Conservation (phyloP, 2,113 vertebrate species). For the Eurypyga helias region DNA sequence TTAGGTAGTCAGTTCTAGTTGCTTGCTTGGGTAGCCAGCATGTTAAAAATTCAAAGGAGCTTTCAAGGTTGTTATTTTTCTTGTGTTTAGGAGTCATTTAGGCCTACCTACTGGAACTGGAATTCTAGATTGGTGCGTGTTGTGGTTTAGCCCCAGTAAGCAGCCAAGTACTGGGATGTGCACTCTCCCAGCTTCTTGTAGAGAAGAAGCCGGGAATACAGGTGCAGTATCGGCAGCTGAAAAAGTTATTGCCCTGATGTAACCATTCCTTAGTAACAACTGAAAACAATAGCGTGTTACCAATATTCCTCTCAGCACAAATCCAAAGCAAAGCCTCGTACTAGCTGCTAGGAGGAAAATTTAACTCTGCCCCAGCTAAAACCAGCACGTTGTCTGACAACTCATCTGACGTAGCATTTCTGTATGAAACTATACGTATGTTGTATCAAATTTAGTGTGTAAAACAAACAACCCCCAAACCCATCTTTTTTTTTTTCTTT, state of each 20-base stretch:
- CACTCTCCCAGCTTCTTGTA: no score
- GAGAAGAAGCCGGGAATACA: no score
- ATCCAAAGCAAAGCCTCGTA: no score
- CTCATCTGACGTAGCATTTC: neutral
- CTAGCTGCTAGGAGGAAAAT: no score
- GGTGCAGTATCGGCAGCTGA: no score
- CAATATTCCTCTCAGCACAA: no score
- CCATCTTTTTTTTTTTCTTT: neutral
- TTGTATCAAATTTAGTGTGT: neutral
- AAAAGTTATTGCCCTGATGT: no score
- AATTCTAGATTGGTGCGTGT: neutral
- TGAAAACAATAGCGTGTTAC: no score
- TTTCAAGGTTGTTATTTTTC: neutral
- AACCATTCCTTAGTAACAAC: no score
- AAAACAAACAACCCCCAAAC: neutral
- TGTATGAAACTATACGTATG: neutral
- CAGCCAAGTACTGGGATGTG: no score
- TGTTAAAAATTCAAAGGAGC: neutral
- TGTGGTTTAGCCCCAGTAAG: no score
- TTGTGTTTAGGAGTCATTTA: neutral
- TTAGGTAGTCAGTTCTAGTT: neutral
- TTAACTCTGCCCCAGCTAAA: no score
- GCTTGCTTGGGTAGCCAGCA: neutral
- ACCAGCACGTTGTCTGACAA: neutral
- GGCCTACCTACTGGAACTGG: neutral